Percentiles rank a stretch among this genome's conserved stretches.
phyloP scores from a whole-genome alignment of 2,797 vertebrate genomes.

The Rhinella marina region DNA sequence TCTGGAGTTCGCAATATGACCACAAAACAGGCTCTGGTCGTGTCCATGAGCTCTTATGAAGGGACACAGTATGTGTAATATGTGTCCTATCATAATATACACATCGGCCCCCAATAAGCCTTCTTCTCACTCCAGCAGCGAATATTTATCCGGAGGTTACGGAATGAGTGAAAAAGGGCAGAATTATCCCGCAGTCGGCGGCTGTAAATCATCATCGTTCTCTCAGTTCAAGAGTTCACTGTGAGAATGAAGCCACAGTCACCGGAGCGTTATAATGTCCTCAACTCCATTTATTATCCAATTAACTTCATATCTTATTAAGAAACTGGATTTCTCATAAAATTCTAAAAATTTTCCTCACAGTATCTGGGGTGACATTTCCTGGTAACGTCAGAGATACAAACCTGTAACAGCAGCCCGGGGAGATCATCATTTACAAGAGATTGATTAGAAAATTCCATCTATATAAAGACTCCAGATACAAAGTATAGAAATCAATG shows the following conservation, averaged over 20 bases:
- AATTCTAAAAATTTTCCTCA: slow-evolving; percentile 30
- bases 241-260: slow-evolving; percentile 63
- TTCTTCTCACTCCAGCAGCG: too few relatives aligned
- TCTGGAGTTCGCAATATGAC: too few relatives aligned
- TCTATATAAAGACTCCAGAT: slow-evolving; percentile 65
- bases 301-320: slow-evolving; percentile 69
- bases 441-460: slow-evolving; percentile 70
- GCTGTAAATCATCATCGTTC: slow-evolving; percentile 59
- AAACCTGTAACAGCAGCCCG: slow-evolving; percentile 63
- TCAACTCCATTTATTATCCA: slow-evolving; percentile 67
- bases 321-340: slow-evolving; percentile 66
- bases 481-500: slow-evolving; percentile 66
- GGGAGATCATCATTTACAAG: slow-evolving; percentile 70
- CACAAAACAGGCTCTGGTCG: too few relatives aligned
- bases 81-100: background rate
- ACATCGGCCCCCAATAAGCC: background rate
- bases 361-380: slow-evolving; percentile 64
- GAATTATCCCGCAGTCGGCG: slow-evolving; percentile 5
- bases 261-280: slow-evolving; percentile 58
- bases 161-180: slow-evolving; percentile 13
- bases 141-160: background rate
- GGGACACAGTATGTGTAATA: too few relatives aligned
- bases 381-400: slow-evolving; percentile 60
- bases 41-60: too few relatives aligned
- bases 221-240: slow-evolving; percentile 61